Conservation (phyloP, 1,140 invertebrate genomes). For the Drosophila funebris region DNA sequence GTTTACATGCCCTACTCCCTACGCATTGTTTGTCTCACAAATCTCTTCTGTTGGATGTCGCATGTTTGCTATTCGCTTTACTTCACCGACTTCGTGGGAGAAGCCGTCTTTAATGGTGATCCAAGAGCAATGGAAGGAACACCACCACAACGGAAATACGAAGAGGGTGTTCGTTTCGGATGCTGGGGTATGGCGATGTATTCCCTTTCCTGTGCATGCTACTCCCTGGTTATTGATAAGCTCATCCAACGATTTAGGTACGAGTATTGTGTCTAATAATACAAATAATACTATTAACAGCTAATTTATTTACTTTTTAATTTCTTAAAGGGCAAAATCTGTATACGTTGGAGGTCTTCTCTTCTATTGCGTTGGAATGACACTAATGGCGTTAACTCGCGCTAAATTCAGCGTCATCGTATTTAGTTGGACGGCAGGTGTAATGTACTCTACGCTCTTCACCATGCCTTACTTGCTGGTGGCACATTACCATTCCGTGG, state of each 20-base stretch:
- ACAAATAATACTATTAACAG: neutral
- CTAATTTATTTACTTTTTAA: neutral
- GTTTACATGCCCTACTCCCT: conserved; percentile 94
- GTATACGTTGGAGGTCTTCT: conserved; percentile 96
- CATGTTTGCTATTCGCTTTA: conserved; percentile 98
- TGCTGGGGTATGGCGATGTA: conserved; percentile 99
- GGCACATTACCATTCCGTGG: conserved; percentile 95
- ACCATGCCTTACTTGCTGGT: conserved; percentile 98
- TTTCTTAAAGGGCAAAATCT: conserved; percentile 88
- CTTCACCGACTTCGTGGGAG: conserved; percentile 98
- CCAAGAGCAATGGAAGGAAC: conserved; percentile 91
- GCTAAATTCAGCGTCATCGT: conserved; percentile 92
- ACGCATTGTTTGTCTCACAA: conserved; percentile 94
- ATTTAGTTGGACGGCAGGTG: conserved; percentile 95
- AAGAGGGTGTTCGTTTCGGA: conserved; percentile 96
- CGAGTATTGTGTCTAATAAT: neutral
- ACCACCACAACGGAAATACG: conserved; percentile 88
- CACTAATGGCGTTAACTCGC: conserved; percentile 92
- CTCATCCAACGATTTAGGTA: conserved; percentile 93
- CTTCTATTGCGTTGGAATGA: conserved; percentile 95
- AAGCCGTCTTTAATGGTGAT: conserved; percentile 96
- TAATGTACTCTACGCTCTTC: conserved; percentile 98
- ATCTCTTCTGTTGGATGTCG: conserved; percentile 99
- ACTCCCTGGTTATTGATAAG: conserved; percentile 95
- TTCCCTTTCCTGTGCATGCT: conserved; percentile 96